Conservation (phyloP, 1,140 invertebrate species). For the Panagrolaimus sp. region DNA sequence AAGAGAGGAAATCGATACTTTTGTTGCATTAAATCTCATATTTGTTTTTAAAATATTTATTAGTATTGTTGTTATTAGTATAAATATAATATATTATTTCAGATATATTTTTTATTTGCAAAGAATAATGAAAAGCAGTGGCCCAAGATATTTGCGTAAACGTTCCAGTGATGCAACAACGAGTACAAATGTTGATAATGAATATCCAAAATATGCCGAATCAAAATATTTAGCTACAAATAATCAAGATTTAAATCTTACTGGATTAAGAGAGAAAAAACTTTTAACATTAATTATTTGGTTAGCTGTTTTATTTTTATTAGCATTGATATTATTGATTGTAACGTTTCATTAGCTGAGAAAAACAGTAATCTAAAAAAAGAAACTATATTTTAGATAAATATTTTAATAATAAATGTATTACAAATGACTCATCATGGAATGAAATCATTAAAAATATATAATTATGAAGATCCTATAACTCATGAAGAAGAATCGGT, state of each 20-base stretch:
- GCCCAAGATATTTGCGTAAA: conserved; percentile 5
- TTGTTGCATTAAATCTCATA: too few relatives aligned
- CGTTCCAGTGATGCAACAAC: conserved; percentile 13
- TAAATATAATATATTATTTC: background rate
- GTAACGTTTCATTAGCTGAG: conserved; percentile 22
- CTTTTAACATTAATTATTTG: conserved; percentile 37
- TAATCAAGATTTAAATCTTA: conserved; percentile 32
- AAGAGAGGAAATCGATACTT: too few relatives aligned
- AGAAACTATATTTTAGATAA: conserved; percentile 21
- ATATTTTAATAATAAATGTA: conserved; percentile 36
- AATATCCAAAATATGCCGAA: conserved; percentile 9
- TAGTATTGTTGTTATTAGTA: too few relatives aligned
- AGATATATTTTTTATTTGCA: background rate
- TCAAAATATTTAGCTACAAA: background rate
- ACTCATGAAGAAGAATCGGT: conserved; percentile 33
- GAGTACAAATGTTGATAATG: conserved; percentile 10
- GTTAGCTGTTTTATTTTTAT: conserved; percentile 29
- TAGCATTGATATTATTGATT: conserved; percentile 34
- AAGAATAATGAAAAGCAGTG: background rate
- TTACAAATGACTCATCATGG: conserved; percentile 37
- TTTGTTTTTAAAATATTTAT: too few relatives aligned
- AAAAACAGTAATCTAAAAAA: conserved; percentile 4
- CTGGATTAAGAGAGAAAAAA: conserved; percentile 33
- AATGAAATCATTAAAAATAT: conserved; percentile 37
- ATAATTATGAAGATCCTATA: conserved; percentile 37